phyloP scores from a whole-genome alignment of 2,888 invertebrate genomes.

The Rhamnusium bicolor region DNA sequence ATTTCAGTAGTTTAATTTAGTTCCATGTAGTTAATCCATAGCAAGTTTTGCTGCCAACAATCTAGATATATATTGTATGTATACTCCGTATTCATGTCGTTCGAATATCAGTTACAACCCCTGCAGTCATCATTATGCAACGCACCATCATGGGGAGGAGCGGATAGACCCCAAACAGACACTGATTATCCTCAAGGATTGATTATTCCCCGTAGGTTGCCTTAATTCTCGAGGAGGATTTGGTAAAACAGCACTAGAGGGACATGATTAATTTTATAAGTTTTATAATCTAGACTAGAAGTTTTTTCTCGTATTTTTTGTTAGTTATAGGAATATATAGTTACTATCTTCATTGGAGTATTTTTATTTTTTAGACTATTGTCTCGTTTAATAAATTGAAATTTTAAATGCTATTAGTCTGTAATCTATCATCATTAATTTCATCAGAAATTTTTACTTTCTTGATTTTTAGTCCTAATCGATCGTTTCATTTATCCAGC shows the following conservation, averaged over 20 bases:
- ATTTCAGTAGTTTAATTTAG: slow-evolving; percentile 26
- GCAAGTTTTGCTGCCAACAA: slow-evolving; percentile 13
- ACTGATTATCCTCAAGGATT: slow-evolving; percentile 44
- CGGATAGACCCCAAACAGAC: slow-evolving; percentile 37
- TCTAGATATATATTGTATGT: slow-evolving; percentile 11
- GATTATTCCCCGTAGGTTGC: slow-evolving; percentile 37
- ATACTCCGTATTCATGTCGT: slow-evolving; percentile 20
- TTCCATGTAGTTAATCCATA: slow-evolving; percentile 16
- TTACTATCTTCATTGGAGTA: too few relatives aligned
- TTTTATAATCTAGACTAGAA: slow-evolving; percentile 1
- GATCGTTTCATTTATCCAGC: too few relatives aligned
- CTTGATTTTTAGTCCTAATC: too few relatives aligned
- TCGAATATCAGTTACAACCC: slow-evolving; percentile 39
- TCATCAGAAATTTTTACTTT: too few relatives aligned
- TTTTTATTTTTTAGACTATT: too few relatives aligned
- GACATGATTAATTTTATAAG: slow-evolving; percentile 13
- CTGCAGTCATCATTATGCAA: slow-evolving; percentile 44
- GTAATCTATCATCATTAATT: too few relatives aligned
- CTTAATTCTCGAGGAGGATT: slow-evolving; percentile 27
- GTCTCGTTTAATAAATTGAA: too few relatives aligned
- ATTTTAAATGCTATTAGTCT: too few relatives aligned
- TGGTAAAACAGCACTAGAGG: background rate
- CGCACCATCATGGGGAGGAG: slow-evolving; percentile 29
- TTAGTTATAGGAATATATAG: too few relatives aligned
- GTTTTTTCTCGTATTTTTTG: too few relatives aligned